Base-by-base conservation (phyloP, 2,797 vertebrate species). In the Karalla daura region DNA sequence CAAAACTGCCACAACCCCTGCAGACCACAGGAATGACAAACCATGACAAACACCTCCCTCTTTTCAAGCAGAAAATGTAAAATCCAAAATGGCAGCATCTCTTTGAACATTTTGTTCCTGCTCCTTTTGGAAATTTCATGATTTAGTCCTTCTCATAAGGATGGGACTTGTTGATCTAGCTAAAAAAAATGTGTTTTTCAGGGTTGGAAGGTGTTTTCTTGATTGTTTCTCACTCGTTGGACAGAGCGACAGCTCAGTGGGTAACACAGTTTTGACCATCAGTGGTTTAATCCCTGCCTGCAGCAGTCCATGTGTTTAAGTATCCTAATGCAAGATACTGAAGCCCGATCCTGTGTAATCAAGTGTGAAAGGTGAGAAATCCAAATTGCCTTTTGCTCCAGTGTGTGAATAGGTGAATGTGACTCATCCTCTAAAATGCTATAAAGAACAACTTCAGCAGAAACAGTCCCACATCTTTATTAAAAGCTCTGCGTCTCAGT, bases 401-500 rank as follows among this genome's bases (percentile, higher is more conserved):
- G n/a, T n/a, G n/a, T n/a, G n/a, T n/a, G n/a, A n/a, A n/a, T 15
- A 10, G 12, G 50, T 71, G 60, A 78, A 79, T 75, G n/a, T n/a
- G n/a, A n/a, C n/a, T n/a, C n/a, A n/a, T n/a, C n/a, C n/a, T n/a
- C n/a, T n/a, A n/a, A n/a, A n/a, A n/a, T n/a, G n/a, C n/a, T n/a
- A n/a, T n/a, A n/a, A n/a, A n/a, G n/a, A n/a, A n/a, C n/a, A n/a
- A n/a, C n/a, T n/a, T n/a, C n/a, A n/a, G n/a, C 46, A 73, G 36
- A 70, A 67, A 53, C 39, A 52, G 79, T 18, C 67, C 50, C 74
- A 71, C 27, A 76, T 80, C 66, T 76, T 46, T 58, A 18, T 54
- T 62, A 74, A 49, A 45, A 74, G 76, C 74, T 81, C 75, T 83
- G 77, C 76, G 73, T 71, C 77, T 64, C 28, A 7, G 44, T 69